These are phyloP conservation scores for Dryomyza anilis DNA, from an alignment of 2,888 invertebrate species.

Conservation along the genomic window DNA sequence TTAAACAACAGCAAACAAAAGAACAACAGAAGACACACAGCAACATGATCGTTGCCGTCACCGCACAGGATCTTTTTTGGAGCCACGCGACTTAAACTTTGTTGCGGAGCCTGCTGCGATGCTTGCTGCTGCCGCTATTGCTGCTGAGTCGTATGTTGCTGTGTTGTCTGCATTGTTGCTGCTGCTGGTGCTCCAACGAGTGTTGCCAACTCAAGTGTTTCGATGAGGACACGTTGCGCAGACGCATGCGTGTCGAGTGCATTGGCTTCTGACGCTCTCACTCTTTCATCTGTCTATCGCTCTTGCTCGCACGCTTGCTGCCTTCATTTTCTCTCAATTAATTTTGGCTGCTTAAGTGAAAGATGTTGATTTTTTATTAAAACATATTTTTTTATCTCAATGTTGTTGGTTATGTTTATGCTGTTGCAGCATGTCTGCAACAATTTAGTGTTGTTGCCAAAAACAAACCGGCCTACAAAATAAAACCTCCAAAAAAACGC, in stretches of 20 bases:
- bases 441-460: not conserved
- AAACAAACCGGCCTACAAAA: not conserved
- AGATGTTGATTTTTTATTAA: constrained; percentile 7
- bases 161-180: too few relatives aligned
- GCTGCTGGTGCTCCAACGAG: not conserved
- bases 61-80: too few relatives aligned
- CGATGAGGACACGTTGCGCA: not conserved
- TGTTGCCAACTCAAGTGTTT: not conserved
- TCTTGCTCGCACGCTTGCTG: not conserved
- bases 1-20: too few relatives aligned
- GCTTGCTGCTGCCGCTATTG: too few relatives aligned
- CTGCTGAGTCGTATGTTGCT: too few relatives aligned
- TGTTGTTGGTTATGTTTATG: constrained; percentile 29
- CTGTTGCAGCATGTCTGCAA: not conserved
- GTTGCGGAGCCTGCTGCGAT: too few relatives aligned
- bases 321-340: constrained; percentile 1
- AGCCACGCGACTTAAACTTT: too few relatives aligned
- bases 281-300: not conserved
- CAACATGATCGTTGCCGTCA: too few relatives aligned
- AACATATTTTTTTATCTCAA: constrained; percentile 32
- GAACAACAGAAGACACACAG: too few relatives aligned
- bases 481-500: too few relatives aligned
- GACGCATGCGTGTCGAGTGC: not conserved
- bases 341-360: constrained; percentile 24
- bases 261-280: not conserved